Base-by-base conservation (phyloP, 2,888 invertebrate genomes). In the Calliopum simillimum region DNA sequence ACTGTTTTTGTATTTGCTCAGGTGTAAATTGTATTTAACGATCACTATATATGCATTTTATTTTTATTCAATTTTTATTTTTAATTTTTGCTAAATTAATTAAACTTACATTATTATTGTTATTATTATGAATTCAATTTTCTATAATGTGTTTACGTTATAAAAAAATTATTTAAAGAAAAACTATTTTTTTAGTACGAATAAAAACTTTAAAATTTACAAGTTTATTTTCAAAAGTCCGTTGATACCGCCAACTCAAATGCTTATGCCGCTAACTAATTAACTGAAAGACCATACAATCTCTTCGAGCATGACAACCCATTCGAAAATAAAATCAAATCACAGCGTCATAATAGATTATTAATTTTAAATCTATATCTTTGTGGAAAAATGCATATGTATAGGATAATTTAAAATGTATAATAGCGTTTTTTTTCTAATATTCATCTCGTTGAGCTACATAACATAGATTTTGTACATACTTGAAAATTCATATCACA, bases 291-390 rank as follows among this genome's bases (percentile, higher is more conserved):
- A 55, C 55, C 43, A 41, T 55, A 23, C n/a, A 43, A 3, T 44
- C 41, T 43, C 65, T 43, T 4, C 53, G 11, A 41, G 21, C 64
- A 53, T 47, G 55, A 65, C 19, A 65, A 65, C 41, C 11, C 51
- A 41, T 25, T 25, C 13, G 23, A 63, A 25, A 51, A 43, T 13
- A 64, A 53, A n/a, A 51, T 14, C 33, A 41, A 63, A 61, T 23
- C 55, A 23, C 53, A 46, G 33, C 61, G 46, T 61, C 61, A 61
- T 21, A 23, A 21, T 56, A 23, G 21, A 25, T 23, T 21, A 55
- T 23, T 56, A 56, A 56, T 56, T 56, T 33, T 56, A 56, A 56
- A 23, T 56, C 25, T 23, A 49, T 16, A 33, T 33, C 46, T 21
- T 21, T 53, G 19, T 55, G 44, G 4, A n/a, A 43, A 21, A 16